These are phyloP conservation scores for Plagodis pulveraria DNA, from an alignment of 2,888 invertebrate species.

Conservation along the genomic window DNA sequence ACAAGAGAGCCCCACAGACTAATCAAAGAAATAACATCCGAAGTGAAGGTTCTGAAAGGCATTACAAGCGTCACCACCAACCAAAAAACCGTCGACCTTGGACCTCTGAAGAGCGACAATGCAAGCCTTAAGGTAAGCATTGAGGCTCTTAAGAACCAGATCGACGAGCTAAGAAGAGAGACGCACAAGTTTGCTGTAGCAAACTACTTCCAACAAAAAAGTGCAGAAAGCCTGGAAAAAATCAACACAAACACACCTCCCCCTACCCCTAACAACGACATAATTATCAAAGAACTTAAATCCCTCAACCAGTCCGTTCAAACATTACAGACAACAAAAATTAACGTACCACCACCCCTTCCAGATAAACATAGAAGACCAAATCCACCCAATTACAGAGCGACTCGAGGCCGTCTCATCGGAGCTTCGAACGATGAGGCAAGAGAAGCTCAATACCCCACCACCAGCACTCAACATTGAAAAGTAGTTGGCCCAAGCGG, in stretches of 20 bases:
- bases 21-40: neutral
- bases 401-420: conserved; percentile 11
- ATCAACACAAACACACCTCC: neutral
- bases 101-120: conserved; percentile 1
- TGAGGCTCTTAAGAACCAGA: neutral
- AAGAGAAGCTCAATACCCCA: neutral
- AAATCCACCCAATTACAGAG: conserved; percentile 55
- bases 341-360: conserved; percentile 17
- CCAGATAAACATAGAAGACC: conserved; percentile 1
- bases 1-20: neutral
- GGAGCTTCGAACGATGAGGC: conserved; percentile 6
- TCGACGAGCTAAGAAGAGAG: neutral
- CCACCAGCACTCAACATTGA: conserved; percentile 2
- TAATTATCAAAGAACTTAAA: neutral
- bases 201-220: neutral
- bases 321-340: neutral
- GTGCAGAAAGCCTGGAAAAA: neutral
- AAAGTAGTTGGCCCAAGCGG: neutral
- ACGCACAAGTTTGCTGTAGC: neutral
- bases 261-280: neutral
- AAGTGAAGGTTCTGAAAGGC: conserved; percentile 1
- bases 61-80: neutral
- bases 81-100: neutral
- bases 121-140: neutral
- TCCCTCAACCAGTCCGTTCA: neutral